These are phyloP conservation scores for Parazoanthus atlanticus DNA, from an alignment of 92 coral and sea anemone species.

Conservation along the genomic window DNA sequence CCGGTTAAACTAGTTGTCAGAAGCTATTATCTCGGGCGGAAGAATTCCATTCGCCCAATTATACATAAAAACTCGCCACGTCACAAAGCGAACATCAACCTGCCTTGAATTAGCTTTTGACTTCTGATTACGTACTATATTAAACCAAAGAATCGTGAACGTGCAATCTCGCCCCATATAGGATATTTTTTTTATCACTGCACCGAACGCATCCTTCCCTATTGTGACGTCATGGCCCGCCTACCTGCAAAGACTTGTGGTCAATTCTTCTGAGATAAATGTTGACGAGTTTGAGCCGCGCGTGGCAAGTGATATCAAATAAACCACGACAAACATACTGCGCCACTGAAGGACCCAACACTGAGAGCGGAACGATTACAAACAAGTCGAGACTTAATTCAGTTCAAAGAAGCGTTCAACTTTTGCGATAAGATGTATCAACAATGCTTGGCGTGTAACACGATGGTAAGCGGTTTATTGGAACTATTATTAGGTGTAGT, in stretches of 20 bases:
- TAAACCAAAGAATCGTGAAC: not conserved
- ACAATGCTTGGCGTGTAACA: conserved; percentile 39
- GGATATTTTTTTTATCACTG: not conserved
- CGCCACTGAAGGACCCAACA: not conserved
- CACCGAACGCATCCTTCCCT: not conserved
- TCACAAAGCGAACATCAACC: not conserved
- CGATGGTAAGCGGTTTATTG: conserved; percentile 18
- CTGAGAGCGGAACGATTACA: not conserved
- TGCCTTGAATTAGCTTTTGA: not conserved
- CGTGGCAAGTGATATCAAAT: conserved; percentile 14
- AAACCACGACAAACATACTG: not conserved
- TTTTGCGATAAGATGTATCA: not conserved
- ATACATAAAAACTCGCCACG: not conserved
- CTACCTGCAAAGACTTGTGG: conserved; percentile 45
- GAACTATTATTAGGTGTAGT: not conserved
- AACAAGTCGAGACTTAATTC: not conserved
- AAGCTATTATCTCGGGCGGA: not conserved
- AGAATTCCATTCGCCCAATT: conserved; percentile 21
- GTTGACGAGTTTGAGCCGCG: conserved; percentile 8
- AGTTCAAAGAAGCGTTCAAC: not conserved
- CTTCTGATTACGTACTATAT: not conserved
- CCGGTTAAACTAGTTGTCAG: conserved; percentile 1
- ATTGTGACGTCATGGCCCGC: conserved; percentile 35
- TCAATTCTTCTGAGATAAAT: conserved; percentile 11
- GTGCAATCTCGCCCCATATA: not conserved